A percentile compares a stretch with the other conserved stretches of the same genome.
Evolutionary conservation across 2,888 invertebrate genomes (phyloP).

Genomic region (Lithosia quadra): DNA sequence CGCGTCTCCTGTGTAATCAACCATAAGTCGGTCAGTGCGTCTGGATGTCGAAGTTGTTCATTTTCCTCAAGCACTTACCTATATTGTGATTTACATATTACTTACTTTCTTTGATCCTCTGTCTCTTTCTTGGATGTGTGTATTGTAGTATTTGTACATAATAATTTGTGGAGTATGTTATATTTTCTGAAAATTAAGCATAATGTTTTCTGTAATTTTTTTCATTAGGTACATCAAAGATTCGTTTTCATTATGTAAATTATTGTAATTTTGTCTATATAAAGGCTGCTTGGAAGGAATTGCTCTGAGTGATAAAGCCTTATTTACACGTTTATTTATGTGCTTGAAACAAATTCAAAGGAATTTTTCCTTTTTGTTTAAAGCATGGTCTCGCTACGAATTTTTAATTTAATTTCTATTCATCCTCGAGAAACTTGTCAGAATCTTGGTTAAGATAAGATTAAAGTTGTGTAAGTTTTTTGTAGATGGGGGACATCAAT

Average conservation of each 20-base stretch:
- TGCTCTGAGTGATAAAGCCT: neutral
- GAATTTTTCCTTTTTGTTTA: no score
- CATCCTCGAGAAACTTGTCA: neutral
- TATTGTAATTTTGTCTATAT: neutral
- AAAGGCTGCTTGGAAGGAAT: neutral
- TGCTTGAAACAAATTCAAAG: no score
- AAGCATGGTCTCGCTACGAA: no score
- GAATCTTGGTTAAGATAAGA: neutral
- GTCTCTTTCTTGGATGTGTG: neutral
- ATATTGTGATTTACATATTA: neutral
- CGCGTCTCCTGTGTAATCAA: neutral
- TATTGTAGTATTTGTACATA: neutral
- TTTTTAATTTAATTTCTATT: neutral
- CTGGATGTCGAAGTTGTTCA: neutral
- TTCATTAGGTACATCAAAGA: no score
- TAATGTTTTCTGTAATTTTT: no score
- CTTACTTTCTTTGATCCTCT: neutral
- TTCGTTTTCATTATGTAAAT: neutral
- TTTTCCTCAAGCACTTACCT: neutral
- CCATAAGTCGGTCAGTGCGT: neutral
- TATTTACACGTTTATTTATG: no score
- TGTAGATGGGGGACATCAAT: neutral
- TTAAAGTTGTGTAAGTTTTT: neutral
- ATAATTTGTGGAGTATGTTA: no score
- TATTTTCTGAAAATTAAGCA: no score